Evolutionary conservation across 1,140 invertebrate species (phyloP), one percentile per base, ranked within the genome.

Genomic region (Asobara japonica): DNA sequence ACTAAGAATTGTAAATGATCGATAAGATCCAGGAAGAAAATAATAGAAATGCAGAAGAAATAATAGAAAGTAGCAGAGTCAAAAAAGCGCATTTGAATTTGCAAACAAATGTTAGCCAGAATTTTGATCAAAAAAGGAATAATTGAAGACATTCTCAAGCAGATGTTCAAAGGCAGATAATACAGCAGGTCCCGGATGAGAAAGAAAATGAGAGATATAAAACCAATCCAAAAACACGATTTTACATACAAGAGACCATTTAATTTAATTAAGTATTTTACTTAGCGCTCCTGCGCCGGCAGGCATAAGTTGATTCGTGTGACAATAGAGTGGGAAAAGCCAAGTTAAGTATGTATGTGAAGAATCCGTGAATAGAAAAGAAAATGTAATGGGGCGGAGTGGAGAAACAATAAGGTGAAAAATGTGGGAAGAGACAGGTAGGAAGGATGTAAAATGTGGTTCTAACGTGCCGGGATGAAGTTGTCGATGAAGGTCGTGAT

Each of bases 261-360:
- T 84, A 80, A 82, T 86, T 84, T 84, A 80, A 82, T 86, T 84
- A 83, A 80, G 83, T 79, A 84, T 86, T 85, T 82, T 81, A 83
- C 80, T 22, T 82, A 84, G 85, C 85, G 83, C 82, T 83, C 83
- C 79, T 81, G 78, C 78, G 18, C 41, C n/a, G 36, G 41, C 41
- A 79, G 76, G 78, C 78, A 80, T 82, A 79, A 79, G 72, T 74
- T 61, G 77, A 62, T 62, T 62, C 27, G 51, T 29, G 60, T 62
- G 60, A 62, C 60, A 62, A 62, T 62, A 33, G 27, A 29, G 18
- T 13, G n/a, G n/a, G n/a, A n/a, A n/a, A n/a, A n/a, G n/a, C n/a
- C 27, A 62, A 16, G 60, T 25, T 20, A 18, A 20, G 45, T 51
- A n/a, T 51, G 45, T 20, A 20, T 51, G 16, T 22, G 18, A 51